A percentile compares a stretch with the other conserved stretches of the same genome.
phyloP scores from a whole-genome alignment of 2,113 vertebrate species.

The Camelus bactrianus region DNA sequence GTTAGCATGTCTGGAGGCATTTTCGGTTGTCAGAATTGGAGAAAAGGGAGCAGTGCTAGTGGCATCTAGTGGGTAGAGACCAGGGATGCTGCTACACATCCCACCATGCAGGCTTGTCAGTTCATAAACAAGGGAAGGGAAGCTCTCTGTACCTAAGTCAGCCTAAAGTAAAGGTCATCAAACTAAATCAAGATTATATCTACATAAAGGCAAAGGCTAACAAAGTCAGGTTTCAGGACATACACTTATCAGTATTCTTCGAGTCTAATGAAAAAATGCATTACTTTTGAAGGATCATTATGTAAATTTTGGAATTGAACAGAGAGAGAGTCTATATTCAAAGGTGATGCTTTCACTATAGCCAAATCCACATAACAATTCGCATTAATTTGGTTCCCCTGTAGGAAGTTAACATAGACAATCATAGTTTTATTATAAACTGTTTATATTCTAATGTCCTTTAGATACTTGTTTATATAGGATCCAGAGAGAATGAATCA shows the following conservation, averaged over 20 bases:
- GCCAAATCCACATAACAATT: neutral
- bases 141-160: neutral
- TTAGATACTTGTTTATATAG: neutral
- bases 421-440: conserved; percentile 5
- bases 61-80: neutral
- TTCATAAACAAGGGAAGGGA: neutral
- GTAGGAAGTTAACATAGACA: neutral
- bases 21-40: neutral
- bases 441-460: neutral
- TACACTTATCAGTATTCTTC: neutral
- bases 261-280: neutral
- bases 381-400: neutral
- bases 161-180: conserved; percentile 3
- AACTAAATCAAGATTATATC: neutral
- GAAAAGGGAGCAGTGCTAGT: neutral
- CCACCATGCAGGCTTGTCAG: neutral
- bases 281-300: neutral
- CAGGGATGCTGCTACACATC: neutral
- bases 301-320: conserved; percentile 2
- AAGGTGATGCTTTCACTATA: neutral
- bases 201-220: neutral
- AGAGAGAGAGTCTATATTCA: neutral
- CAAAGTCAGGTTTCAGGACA: neutral
- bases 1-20: neutral
- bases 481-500: neutral